These are phyloP conservation scores for Lissocephala sabroskyi DNA, from an alignment of 2,888 invertebrate species.

Conservation along the genomic window DNA sequence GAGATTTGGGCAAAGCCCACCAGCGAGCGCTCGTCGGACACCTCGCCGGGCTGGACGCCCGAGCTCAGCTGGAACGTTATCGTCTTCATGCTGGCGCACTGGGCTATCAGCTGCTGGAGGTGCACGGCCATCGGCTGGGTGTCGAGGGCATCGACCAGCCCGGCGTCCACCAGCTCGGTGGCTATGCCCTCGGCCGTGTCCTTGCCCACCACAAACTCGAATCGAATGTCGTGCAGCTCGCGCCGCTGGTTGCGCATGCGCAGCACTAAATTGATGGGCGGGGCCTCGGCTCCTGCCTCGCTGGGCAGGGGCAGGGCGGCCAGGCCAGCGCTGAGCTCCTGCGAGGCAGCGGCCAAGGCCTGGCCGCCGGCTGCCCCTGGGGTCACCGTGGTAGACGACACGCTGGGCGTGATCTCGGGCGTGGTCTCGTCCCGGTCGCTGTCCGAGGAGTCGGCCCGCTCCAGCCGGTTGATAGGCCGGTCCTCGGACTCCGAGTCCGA, in stretches of 20 bases:
- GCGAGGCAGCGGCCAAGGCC: slow-evolving; percentile 34
- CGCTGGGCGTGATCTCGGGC: slow-evolving; percentile 69
- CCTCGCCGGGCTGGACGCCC: slow-evolving; percentile 81
- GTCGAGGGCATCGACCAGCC: slow-evolving; percentile 93
- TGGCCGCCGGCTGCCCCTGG: slow-evolving; percentile 14
- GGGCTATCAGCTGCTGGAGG: slow-evolving; percentile 91
- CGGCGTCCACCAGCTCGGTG: slow-evolving; percentile 93
- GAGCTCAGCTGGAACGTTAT: slow-evolving; percentile 91
- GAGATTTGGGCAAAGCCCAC: slow-evolving; percentile 98
- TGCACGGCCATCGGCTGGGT: slow-evolving; percentile 93
- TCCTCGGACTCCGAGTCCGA: slow-evolving; percentile 75
- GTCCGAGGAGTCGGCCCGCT: slow-evolving; percentile 77
- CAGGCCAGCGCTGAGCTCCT: slow-evolving; percentile 45
- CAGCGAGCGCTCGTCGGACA: slow-evolving; percentile 94
- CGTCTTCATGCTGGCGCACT: slow-evolving; percentile 78
- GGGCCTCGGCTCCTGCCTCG: slow-evolving; percentile 63
- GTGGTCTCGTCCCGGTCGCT: slow-evolving; percentile 74
- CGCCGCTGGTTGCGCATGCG: slow-evolving; percentile 91
- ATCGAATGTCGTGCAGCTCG: slow-evolving; percentile 97
- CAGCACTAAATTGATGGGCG: slow-evolving; percentile 85
- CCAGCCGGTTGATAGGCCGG: slow-evolving; percentile 77
- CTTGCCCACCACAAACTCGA: slow-evolving; percentile 93
- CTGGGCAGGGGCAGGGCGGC: slow-evolving; percentile 47
- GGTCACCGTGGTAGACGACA: slow-evolving; percentile 52
- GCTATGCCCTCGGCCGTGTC: slow-evolving; percentile 95